Conservation (phyloP, 2,113 vertebrate species). For the Cyanistes caeruleus region DNA sequence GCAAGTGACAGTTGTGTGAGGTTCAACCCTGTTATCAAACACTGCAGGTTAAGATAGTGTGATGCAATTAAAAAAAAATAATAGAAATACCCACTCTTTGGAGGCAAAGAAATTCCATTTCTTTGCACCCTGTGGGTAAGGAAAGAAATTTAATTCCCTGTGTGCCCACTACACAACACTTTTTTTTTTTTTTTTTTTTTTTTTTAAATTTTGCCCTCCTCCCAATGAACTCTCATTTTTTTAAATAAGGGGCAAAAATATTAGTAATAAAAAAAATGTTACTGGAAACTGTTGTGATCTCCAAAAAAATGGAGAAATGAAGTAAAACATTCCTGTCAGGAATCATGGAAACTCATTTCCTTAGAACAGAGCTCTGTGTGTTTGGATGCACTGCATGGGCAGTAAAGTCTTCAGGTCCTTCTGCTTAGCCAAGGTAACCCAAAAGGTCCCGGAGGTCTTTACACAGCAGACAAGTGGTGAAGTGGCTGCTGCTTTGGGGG, state of each 20-base stretch:
- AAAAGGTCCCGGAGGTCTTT: slow-evolving; percentile 48
- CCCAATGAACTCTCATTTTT: not conserved
- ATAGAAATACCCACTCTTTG: not conserved
- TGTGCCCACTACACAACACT: not conserved
- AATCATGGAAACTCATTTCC: slow-evolving; percentile 70
- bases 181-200: not conserved
- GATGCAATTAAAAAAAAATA: not conserved
- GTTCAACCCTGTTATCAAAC: not conserved
- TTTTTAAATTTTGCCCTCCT: not conserved
- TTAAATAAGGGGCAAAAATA: slow-evolving; percentile 56
- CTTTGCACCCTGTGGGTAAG: not conserved
- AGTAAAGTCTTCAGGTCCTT: slow-evolving; percentile 61
- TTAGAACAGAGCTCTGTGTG: slow-evolving; percentile 62
- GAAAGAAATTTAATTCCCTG: not conserved
- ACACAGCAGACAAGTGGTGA: slow-evolving; percentile 74
- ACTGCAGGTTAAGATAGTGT: not conserved
- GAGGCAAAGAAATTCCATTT: not conserved
- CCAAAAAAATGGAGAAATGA: slow-evolving; percentile 81
- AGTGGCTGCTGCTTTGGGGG: slow-evolving; percentile 84
- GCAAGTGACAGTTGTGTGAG: not conserved
- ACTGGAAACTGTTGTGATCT: slow-evolving; percentile 61
- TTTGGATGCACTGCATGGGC: slow-evolving; percentile 62
- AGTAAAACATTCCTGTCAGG: slow-evolving; percentile 76
- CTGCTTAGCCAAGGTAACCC: slow-evolving; percentile 59
- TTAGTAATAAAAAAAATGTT: slow-evolving; percentile 22